Evolutionary conservation across 2,888 invertebrate species (phyloP), one percentile per base, ranked within the genome.

Genomic region (Polyploca ridens): DNA sequence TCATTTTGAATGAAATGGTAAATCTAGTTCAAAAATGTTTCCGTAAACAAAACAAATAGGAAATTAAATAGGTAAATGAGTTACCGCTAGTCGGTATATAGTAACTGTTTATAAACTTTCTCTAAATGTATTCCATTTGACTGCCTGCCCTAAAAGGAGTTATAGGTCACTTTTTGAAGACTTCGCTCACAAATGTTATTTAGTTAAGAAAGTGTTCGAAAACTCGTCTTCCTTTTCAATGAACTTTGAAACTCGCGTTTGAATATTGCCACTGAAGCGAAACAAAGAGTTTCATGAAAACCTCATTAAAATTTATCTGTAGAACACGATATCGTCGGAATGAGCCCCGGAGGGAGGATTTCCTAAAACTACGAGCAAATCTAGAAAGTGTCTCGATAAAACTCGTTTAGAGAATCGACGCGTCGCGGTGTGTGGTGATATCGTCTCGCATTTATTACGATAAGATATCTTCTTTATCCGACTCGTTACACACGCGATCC

Each of bases 391-490:
- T 65, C 46, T 46, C n/a, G 46, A 13, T 41, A n/a, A 46, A 46
- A n/a, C 46, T n/a, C 46, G 58, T 58, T 64, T 49, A 58, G 59
- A 61, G 58, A 67, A 60, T 63, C 5, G 46, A 69, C 63, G 61
- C 66, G 59, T 62, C 63, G 60, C 33, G 62, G 16, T 54, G 10
- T 54, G 41, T 68, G 67, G 66, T 13, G 13, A 41, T 69, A 78
- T 71, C 74, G 69, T 66, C 35, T 60, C 73, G 65, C 71, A 70
- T 78, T 75, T 75, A 78, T 73, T 72, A 70, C 69, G 64, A 63
- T 67, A 69, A 69, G 68, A 73, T 76, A 74, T 70, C 65, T 66
- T 68, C 69, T 71, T 73, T 70, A 75, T 77, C 75, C 71, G 67
- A 70, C 69, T 68, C 70, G 41, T 71, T 72, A 71, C 46, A n/a